Evolutionary conservation across 1,140 invertebrate genomes (phyloP).

Genomic region (Eumaeus atala): DNA sequence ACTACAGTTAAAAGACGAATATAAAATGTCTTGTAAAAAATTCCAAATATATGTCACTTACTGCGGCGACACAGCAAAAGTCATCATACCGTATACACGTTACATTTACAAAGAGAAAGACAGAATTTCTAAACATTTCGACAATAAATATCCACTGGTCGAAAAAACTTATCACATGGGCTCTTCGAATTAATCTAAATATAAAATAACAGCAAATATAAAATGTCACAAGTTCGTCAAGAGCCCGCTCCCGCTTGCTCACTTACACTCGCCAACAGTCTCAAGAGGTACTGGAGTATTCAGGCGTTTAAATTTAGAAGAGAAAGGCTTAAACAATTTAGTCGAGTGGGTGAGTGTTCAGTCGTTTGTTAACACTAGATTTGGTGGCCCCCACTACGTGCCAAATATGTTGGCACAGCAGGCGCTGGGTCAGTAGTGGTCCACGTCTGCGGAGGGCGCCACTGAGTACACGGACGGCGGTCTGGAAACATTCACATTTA

Average conservation of each 20-base stretch:
- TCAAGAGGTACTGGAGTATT: conserved; percentile 18
- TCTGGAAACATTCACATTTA: conserved; percentile 34
- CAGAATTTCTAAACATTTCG: background rate
- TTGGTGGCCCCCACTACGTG: conserved; percentile 18
- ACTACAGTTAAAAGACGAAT: conserved; percentile 3
- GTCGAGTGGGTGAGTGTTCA: conserved; percentile 16
- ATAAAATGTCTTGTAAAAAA: conserved; percentile 7
- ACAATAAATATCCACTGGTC: conserved; percentile 10
- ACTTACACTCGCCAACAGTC: conserved; percentile 1
- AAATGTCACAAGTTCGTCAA: background rate
- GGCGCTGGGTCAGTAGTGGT: conserved; percentile 53
- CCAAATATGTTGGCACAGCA: conserved; percentile 46
- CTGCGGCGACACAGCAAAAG: too few relatives aligned
- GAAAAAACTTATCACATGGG: background rate
- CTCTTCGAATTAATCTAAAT: conserved; percentile 1
- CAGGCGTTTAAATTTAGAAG: background rate
- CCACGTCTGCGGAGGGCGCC: conserved; percentile 49
- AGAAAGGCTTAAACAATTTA: conserved; percentile 11
- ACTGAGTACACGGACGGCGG: conserved; percentile 63
- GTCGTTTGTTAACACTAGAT: conserved; percentile 16
- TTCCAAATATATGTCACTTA: conserved; percentile 4
- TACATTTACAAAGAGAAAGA: conserved; percentile 1
- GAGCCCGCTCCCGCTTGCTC: background rate
- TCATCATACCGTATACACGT: background rate
- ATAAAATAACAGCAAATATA: conserved; percentile 7